Percentiles rank a stretch among this genome's conserved stretches.
These are phyloP conservation scores for Embidobia sp. DNA, from an alignment of 2,888 invertebrate species.

Conservation along the genomic window DNA sequence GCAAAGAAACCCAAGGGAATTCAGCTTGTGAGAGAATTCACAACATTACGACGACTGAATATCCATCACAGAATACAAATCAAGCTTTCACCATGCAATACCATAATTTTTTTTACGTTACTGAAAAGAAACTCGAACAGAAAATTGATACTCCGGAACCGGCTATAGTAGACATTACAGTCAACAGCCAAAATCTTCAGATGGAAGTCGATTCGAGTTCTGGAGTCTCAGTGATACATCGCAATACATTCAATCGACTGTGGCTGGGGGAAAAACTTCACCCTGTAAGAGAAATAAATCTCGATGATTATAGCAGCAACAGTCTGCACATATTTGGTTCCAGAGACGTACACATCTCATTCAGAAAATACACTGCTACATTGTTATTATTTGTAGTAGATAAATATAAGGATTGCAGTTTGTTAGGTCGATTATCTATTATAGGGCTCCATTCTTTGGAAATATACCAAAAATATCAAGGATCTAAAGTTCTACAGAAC, in stretches of 20 bases:
- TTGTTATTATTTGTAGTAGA: constrained; percentile 15
- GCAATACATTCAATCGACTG: constrained; percentile 5
- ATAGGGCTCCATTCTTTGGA: constrained; percentile 3
- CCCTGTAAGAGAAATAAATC: not conserved
- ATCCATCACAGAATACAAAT: not conserved
- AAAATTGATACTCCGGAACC: not conserved
- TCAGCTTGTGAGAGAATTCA: not conserved
- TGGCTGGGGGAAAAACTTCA: constrained; percentile 3
- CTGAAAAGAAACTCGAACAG: not conserved
- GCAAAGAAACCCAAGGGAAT: too few relatives aligned
- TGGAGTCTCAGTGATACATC: constrained; percentile 10
- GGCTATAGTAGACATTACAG: not conserved
- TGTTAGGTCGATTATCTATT: constrained; percentile 17
- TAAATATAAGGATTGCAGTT: constrained; percentile 8
- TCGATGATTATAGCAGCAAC: constrained; percentile 7
- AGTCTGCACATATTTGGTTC: constrained; percentile 9
- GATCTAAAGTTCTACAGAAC: not conserved
- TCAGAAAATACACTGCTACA: not conserved
- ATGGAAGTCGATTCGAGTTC: constrained; percentile 17
- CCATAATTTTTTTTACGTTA: not conserved
- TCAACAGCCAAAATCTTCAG: not conserved
- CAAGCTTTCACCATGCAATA: not conserved
- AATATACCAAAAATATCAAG: not conserved
- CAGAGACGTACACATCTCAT: constrained; percentile 9
- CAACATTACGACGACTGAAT: not conserved